phyloP scores from a whole-genome alignment of 2,888 invertebrate species.

The Rhyacophila evoluta region DNA sequence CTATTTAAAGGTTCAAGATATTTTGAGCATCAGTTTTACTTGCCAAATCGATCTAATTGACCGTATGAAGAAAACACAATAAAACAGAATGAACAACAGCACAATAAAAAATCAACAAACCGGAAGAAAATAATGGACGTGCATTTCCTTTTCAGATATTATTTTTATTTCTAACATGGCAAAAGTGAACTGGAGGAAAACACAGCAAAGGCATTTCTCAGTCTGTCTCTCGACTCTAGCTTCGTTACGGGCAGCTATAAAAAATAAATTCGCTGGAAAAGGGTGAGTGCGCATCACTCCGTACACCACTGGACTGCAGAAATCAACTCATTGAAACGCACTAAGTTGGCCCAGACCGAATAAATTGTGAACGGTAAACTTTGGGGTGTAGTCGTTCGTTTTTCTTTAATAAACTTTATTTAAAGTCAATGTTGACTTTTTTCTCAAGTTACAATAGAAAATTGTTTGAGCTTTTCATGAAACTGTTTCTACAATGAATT shows the following conservation, averaged over 20 bases:
- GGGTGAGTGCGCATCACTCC: neutral
- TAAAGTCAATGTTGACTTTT: neutral
- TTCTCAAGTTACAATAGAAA: neutral
- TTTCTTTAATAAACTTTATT: neutral
- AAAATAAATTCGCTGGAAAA: neutral
- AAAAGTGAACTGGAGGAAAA: neutral
- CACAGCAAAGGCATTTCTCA: neutral
- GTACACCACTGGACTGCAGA: neutral
- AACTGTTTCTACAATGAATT: too few relatives aligned
- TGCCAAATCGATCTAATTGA: neutral
- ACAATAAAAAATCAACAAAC: neutral
- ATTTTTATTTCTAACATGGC: neutral
- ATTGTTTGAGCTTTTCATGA: too few relatives aligned
- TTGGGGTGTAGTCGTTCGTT: neutral
- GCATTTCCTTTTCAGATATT: neutral
- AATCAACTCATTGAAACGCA: neutral
- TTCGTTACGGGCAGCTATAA: conserved; percentile 6
- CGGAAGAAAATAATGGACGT: neutral
- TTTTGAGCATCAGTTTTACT: too few relatives aligned
- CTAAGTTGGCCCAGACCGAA: neutral
- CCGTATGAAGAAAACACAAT: neutral
- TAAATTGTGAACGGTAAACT: neutral
- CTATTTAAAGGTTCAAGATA: too few relatives aligned
- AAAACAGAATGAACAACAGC: neutral
- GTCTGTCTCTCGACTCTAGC: neutral